A percentile compares a stretch with the other conserved stretches of the same genome.
phyloP scores from a whole-genome alignment of 2,113 vertebrate species.

The Trematomus loennbergii region DNA sequence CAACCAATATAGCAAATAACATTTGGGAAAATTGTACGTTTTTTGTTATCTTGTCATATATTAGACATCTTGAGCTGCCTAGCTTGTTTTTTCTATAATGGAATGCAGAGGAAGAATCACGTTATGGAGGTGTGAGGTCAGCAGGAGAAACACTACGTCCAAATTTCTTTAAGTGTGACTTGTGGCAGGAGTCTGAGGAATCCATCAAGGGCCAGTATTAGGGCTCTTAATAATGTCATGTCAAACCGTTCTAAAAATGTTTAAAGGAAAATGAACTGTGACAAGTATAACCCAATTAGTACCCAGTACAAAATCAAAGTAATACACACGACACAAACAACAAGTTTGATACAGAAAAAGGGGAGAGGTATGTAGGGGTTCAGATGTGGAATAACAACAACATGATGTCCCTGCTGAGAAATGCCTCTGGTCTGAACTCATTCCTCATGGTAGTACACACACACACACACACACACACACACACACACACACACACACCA shows the following conservation, averaged over 20 bases:
- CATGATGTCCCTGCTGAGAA: slow-evolving; percentile 59
- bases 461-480: slow-evolving; percentile 9
- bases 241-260: neutral
- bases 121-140: slow-evolving; percentile 12
- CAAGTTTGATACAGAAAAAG: neutral
- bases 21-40: neutral
- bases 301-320: neutral
- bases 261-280: neutral
- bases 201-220: slow-evolving; percentile 21
- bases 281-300: neutral
- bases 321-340: neutral
- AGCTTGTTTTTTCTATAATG: neutral
- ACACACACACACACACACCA: no score
- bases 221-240: neutral
- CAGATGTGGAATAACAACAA: slow-evolving; percentile 50
- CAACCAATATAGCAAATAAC: neutral
- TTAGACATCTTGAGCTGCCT: neutral
- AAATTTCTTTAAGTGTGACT: slow-evolving; percentile 51
- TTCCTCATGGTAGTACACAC: slow-evolving; percentile 60
- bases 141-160: slow-evolving; percentile 15
- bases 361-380: slow-evolving; percentile 23
- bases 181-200: slow-evolving; percentile 62
- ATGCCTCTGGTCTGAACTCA: slow-evolving; percentile 72
- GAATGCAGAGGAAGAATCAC: neutral
- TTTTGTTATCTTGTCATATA: neutral